Evolutionary conservation across 1,140 invertebrate genomes (phyloP).

Genomic region (Coptotermes formosanus): DNA sequence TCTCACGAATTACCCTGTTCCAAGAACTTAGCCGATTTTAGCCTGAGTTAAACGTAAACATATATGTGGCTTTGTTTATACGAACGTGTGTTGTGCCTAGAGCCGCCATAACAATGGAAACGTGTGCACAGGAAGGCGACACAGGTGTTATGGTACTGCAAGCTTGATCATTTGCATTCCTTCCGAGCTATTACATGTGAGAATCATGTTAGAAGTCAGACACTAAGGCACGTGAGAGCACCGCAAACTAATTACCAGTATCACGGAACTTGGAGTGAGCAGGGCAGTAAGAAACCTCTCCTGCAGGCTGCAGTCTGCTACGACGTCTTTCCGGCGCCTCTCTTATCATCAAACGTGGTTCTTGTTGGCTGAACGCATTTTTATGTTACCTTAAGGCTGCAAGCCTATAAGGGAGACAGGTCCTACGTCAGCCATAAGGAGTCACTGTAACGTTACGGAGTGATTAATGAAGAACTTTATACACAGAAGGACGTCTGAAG

Average conservation of each 20-base stretch:
- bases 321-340: neutral
- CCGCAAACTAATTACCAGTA: neutral
- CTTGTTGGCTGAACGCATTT: neutral
- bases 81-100: too few relatives aligned
- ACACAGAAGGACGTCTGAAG: neutral
- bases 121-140: neutral
- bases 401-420: neutral
- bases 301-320: neutral
- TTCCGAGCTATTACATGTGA: neutral
- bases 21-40: too few relatives aligned
- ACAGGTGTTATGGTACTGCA: neutral
- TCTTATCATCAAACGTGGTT: neutral
- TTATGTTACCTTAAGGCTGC: neutral
- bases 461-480: neutral
- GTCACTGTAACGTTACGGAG: neutral
- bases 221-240: neutral
- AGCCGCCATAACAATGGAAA: too few relatives aligned
- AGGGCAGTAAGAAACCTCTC: neutral
- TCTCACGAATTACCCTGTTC: too few relatives aligned
- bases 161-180: neutral
- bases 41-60: too few relatives aligned
- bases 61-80: too few relatives aligned
- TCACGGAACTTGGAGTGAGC: neutral
- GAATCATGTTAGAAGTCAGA: neutral
- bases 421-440: neutral